Base-by-base conservation (phyloP, 2,797 vertebrate genomes). In the Pempheris klunzingeri region DNA sequence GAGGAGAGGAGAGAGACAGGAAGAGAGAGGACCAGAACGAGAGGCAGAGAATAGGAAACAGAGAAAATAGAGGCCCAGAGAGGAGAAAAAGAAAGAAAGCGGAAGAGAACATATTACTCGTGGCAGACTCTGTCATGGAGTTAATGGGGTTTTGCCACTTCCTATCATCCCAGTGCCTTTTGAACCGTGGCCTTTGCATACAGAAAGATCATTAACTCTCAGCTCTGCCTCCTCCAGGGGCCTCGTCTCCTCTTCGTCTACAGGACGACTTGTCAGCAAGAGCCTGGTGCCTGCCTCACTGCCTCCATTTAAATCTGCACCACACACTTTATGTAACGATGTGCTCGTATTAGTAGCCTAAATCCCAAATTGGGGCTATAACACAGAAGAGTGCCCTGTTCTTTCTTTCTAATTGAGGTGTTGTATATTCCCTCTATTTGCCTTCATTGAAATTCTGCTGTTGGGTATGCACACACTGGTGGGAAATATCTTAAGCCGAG, bases 161-260 rank as follows among this genome's bases (percentile, higher is more conserved):
- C 76, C 78, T 76, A 87, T 90, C 87, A 78, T 87, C 67, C 64
- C 57, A 15, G 62, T 67, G 88, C 80, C 83, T 90, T 90, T 84
- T 90, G 88, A 90, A 90, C 86, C 84, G 78, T 81, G 84, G 81
- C 85, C 92, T 86, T 88, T 92, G 90, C 90, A 92, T 91, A 85
- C 83, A 89, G 86, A 91, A 88, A 88, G 88, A 92, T 93, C 85
- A 93, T 95, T 93, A 93, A 92, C 90, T 87, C 80, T 63, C 78
- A 38, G 78, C 62, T 85, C 80, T 69, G 77, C 74, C 79, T 86
- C 75, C 86, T 88, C 77, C 59, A 7, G 77, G 74, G 90, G 60
- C 69, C 54, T 73, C 54, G 34, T 66, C 81, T 84, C 70, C n/a
- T 52, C 71, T 43, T 50, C n/a, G 11, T 53, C 59, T 60, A 53